Conservation (phyloP, 1,140 invertebrate genomes). For the Lasioglossum baleicum region DNA sequence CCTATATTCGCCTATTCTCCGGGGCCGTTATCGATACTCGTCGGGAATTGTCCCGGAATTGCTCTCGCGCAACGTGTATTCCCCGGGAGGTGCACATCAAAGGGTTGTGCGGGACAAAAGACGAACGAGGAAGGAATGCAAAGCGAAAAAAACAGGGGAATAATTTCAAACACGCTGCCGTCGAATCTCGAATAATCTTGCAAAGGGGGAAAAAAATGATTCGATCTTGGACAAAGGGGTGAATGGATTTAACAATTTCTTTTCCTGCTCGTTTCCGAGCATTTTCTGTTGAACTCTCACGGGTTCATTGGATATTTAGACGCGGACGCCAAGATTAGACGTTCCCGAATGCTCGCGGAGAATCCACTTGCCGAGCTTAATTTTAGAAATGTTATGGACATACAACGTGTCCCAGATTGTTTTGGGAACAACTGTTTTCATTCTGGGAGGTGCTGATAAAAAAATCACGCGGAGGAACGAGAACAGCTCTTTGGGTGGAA, state of each 20-base stretch:
- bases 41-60: conserved; percentile 29
- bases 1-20: neutral
- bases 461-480: no score
- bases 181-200: neutral
- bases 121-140: neutral
- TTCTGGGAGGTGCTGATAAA: no score
- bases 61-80: conserved; percentile 19
- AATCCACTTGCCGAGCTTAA: neutral
- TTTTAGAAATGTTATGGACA: conserved; percentile 10
- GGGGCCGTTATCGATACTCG: conserved; percentile 26
- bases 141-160: neutral
- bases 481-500: no score
- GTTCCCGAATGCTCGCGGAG: neutral
- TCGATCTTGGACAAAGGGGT: no score
- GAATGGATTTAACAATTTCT: no score
- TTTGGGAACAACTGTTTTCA: neutral
- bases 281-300: no score
- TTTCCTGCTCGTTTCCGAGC: no score
- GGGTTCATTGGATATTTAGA: neutral
- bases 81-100: conserved; percentile 4
- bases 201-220: no score
- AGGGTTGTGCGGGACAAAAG: neutral
- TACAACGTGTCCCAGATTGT: neutral
- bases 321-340: conserved; percentile 13
- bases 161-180: neutral